Conservation (phyloP, 2,888 invertebrate genomes). For the Morinoia aosen region DNA sequence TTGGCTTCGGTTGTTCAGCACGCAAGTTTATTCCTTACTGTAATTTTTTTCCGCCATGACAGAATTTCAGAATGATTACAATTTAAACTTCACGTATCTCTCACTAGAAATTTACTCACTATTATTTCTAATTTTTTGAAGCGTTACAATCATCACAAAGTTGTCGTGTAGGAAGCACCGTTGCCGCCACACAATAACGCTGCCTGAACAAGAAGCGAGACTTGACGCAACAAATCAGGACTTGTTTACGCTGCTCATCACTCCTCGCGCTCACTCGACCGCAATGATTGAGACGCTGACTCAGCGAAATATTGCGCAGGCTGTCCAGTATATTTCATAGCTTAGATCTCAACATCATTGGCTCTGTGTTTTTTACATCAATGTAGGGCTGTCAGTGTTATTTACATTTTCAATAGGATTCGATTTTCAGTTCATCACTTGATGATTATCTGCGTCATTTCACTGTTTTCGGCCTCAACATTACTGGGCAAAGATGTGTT, state of each 20-base stretch:
- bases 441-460: not conserved
- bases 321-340: not conserved
- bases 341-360: not conserved
- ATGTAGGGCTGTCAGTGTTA: not conserved
- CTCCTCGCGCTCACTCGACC: not conserved
- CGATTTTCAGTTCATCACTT: not conserved
- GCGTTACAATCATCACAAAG: not conserved
- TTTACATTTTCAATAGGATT: not conserved
- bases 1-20: not conserved
- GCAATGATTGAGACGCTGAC: slow-evolving; percentile 13
- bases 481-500: no score
- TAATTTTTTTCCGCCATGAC: not conserved
- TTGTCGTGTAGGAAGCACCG: not conserved
- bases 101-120: not conserved
- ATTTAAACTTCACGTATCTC: not conserved
- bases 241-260: slow-evolving; percentile 31
- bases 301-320: slow-evolving; percentile 15
- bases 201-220: not conserved
- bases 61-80: not conserved
- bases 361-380: not conserved
- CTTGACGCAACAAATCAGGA: slow-evolving; percentile 12
- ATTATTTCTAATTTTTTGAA: not conserved
- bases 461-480: no score
- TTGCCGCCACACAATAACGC: not conserved
- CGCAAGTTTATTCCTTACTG: not conserved